Conservation (phyloP, 2,888 invertebrate species). For the Orgyia antiqua region DNA sequence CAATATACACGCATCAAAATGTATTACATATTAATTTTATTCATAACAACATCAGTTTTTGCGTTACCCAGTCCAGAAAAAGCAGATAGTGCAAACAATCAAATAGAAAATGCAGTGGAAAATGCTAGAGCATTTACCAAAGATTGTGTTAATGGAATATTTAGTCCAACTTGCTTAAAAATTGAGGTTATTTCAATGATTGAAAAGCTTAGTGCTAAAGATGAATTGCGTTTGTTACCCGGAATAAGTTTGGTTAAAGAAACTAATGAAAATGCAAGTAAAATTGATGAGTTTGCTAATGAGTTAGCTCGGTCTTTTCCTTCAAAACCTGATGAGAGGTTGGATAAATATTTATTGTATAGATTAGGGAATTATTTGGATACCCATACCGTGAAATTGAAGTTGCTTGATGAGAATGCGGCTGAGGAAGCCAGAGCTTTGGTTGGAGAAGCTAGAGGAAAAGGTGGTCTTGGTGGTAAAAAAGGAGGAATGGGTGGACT, state of each 20-base stretch:
- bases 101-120: constrained; percentile 41
- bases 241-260: constrained; percentile 84
- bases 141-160: constrained; percentile 60
- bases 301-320: constrained; percentile 87
- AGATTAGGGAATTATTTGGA: constrained; percentile 84
- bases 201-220: constrained; percentile 60
- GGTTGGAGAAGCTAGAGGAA: constrained; percentile 72
- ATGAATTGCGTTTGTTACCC: constrained; percentile 55
- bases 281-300: constrained; percentile 83
- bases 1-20: constrained; percentile 55
- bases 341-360: constrained; percentile 86
- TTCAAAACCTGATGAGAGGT: constrained; percentile 84
- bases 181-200: constrained; percentile 64
- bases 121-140: constrained; percentile 50
- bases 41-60: constrained; percentile 34
- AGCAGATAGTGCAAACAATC: constrained; percentile 29
- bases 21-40: constrained; percentile 41
- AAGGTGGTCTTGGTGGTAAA: constrained; percentile 69
- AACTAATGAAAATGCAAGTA: constrained; percentile 66
- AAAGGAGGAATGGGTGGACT: constrained; percentile 72
- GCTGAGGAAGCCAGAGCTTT: constrained; percentile 78
- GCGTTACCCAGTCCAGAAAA: constrained; percentile 58
- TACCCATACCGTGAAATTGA: constrained; percentile 85
- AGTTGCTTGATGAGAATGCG: constrained; percentile 81
- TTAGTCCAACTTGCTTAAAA: constrained; percentile 63